A percentile compares a stretch with the other conserved stretches of the same genome.
phyloP scores from a whole-genome alignment of 2,797 vertebrate species.

The Hafferia zeledoni region DNA sequence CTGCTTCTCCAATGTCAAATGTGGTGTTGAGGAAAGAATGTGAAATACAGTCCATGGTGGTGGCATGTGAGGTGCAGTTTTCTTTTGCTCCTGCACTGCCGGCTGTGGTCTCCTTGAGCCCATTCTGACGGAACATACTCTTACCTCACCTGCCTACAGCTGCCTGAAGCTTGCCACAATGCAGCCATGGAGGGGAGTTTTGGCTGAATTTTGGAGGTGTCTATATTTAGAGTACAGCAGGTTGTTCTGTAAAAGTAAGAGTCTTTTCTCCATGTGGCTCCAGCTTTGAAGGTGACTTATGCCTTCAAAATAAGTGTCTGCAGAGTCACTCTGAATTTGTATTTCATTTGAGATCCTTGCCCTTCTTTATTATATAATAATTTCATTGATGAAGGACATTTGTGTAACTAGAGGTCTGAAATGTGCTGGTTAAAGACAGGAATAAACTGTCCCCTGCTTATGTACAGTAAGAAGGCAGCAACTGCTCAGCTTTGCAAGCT shows the following conservation, averaged over 20 bases:
- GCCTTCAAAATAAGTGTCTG: neutral
- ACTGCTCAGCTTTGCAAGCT: neutral
- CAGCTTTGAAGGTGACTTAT: neutral
- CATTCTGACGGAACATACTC: accelerated
- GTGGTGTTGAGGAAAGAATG: neutral
- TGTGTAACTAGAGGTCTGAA: neutral
- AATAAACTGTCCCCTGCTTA: neutral
- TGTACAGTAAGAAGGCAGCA: neutral
- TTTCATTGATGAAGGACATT: constrained; percentile 8
- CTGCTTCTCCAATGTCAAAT: neutral
- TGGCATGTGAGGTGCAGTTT: neutral
- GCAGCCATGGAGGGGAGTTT: neutral
- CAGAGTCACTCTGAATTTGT: neutral
- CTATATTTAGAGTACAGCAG: neutral
- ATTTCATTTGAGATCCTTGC: neutral
- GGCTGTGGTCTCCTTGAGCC: neutral
- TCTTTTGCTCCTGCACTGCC: neutral
- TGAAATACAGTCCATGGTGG: neutral
- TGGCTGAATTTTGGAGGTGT: neutral
- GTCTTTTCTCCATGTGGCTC: neutral
- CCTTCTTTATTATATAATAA: neutral
- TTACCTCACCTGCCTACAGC: neutral
- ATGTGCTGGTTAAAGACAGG: neutral
- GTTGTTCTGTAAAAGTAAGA: neutral
- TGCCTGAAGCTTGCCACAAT: neutral